Evolutionary conservation across 64 coral and sea anemone genomes (phyloP).

Genomic region (Dendrophyllia cribrosa): DNA sequence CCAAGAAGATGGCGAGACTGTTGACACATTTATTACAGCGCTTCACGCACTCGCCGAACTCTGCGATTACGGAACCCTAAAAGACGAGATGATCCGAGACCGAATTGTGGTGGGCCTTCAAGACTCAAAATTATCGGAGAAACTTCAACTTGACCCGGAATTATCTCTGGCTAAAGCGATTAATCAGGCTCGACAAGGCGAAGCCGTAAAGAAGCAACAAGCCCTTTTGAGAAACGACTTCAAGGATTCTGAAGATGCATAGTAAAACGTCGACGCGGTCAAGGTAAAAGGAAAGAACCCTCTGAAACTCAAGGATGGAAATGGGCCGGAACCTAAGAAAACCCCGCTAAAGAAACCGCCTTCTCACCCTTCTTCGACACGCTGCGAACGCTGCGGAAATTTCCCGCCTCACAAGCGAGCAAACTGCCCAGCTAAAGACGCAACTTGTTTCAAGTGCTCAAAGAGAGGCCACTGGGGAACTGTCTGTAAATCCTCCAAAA

Average conservation of each 20-base stretch:
- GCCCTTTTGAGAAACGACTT: not conserved
- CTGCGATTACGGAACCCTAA: slow-evolving; percentile 37
- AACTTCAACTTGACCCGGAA: slow-evolving; percentile 47
- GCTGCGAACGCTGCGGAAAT: slow-evolving; percentile 26
- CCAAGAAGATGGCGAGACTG: slow-evolving; percentile 27
- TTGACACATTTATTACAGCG: slow-evolving; percentile 56
- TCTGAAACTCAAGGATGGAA: no score
- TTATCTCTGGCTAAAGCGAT: slow-evolving; percentile 61
- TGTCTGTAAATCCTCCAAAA: not conserved
- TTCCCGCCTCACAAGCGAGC: not conserved
- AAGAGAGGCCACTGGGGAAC: slow-evolving; percentile 28
- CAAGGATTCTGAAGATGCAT: not conserved
- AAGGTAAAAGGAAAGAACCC: not conserved
- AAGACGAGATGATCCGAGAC: slow-evolving; percentile 58
- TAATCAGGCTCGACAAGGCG: slow-evolving; percentile 22
- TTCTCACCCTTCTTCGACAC: no score
- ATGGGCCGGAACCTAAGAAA: no score
- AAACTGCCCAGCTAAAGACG: slow-evolving; percentile 11
- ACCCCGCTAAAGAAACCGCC: no score
- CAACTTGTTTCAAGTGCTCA: slow-evolving; percentile 4
- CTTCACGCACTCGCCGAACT: slow-evolving; percentile 36
- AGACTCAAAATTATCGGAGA: slow-evolving; percentile 39
- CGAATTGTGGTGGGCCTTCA: slow-evolving; percentile 59
- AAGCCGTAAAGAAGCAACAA: slow-evolving; percentile 65
- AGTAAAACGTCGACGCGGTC: not conserved